Base-by-base conservation (phyloP, 2,888 invertebrate genomes). In the Nezara viridula region DNA sequence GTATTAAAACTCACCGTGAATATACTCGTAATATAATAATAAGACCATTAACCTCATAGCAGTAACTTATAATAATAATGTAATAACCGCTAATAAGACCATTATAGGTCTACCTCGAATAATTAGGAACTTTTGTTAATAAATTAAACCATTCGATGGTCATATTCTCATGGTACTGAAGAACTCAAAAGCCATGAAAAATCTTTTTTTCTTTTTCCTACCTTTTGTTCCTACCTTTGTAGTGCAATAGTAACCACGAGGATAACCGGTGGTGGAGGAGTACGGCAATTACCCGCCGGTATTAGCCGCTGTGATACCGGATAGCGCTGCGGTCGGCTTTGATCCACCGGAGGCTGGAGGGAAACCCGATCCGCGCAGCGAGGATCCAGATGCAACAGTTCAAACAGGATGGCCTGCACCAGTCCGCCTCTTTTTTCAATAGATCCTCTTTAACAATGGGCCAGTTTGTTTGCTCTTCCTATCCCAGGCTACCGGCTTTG, bases 401-500 rank as follows among this genome's bases (percentile, higher is more conserved):
- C 66, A 32, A 73, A 73, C 37, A 73, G 66, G 66, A 73, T 73
- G 32, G 32, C 37, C 66, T 60, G 60, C 27, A 60, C 27, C 60
- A 60, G 27, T 3, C 55, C 2, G 19, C 37, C 66, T 73, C 37
- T 73, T 37, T 73, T 73, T 73, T 73, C 66, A 37, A 73, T 73
- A 24, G 66, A 24, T 16, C 16, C 66, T 73, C 66, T 27, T 27
- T 60, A 73, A 73, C 66, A 73, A 73, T 73, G 21, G 66, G 2
- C 10, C 32, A 19, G 32, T n/a, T 44, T 81, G 81, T 81, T 81
- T 81, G 81, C 81, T 81, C 44, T 81, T 40, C 44, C 47, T 81
- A 81, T 14, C 81, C 32, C 32, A 73, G 37, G 66, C 66, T 73
- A 73, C 66, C 81, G 81, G 81, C 81, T 81, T 81, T 44, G 44